Evolutionary conservation across 2,113 vertebrate species (phyloP).

Genomic region (Pterocles burchelli): DNA sequence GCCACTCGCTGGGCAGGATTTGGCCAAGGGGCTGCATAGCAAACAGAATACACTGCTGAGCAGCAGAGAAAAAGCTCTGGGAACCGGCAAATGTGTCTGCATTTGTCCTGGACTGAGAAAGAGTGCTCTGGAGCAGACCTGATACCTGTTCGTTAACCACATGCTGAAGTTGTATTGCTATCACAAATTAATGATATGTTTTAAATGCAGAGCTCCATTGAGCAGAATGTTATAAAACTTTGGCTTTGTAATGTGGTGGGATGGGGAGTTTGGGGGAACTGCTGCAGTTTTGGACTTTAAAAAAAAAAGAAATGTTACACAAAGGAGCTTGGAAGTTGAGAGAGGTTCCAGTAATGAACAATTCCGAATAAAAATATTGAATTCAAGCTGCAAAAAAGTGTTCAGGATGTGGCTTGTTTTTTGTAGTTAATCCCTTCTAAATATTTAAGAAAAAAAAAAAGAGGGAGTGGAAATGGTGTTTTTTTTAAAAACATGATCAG

Average conservation of each 20-base stretch:
- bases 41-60: background rate
- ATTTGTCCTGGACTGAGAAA: background rate
- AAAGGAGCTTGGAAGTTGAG: background rate
- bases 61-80: background rate
- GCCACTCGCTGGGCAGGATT: background rate
- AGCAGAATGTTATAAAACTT: background rate
- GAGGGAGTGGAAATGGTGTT: background rate
- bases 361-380: background rate
- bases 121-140: background rate
- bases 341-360: background rate
- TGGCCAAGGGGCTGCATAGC: background rate
- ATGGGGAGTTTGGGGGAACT: background rate
- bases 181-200: background rate
- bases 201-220: background rate
- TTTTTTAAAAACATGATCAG: conserved; percentile 5
- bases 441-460: background rate
- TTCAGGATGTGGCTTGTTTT: conserved; percentile 1
- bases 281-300: background rate
- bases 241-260: background rate
- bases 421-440: conserved; percentile 7
- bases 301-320: background rate
- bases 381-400: background rate
- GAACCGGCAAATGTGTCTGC: background rate
- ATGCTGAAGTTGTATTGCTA: background rate
- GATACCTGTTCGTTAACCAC: background rate